These are phyloP conservation scores for Parotia lawesii DNA, from an alignment of 2,113 vertebrate species.

Conservation along the genomic window DNA sequence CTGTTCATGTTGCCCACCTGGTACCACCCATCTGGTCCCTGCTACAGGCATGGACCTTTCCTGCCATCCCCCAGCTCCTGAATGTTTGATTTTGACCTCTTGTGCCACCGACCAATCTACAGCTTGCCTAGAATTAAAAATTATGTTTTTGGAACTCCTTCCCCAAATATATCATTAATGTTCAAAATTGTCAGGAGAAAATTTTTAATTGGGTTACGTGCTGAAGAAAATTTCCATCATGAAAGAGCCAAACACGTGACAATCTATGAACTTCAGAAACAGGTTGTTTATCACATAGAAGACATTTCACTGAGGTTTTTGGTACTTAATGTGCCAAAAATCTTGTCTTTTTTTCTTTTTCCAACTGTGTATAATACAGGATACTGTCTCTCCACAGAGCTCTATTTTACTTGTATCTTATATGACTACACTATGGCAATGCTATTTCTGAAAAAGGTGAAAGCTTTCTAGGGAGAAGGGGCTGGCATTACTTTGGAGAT, in stretches of 20 bases:
- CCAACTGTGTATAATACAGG: background rate
- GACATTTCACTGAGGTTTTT: background rate
- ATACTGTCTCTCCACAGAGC: background rate
- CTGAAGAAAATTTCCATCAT: background rate
- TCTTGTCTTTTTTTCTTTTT: background rate
- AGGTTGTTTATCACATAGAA: background rate
- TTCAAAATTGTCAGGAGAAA: background rate
- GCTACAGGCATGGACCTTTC: background rate
- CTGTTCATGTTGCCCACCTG: too few relatives aligned
- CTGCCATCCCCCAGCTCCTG: background rate
- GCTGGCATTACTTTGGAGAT: background rate
- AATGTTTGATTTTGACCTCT: background rate
- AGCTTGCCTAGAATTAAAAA: background rate
- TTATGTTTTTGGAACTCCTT: background rate
- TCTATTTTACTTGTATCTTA: background rate
- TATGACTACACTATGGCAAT: background rate
- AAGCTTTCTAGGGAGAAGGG: background rate
- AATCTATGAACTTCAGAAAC: background rate
- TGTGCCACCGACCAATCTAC: background rate
- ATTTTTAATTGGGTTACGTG: background rate
- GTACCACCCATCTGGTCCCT: background rate
- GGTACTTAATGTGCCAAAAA: background rate
- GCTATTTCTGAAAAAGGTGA: background rate
- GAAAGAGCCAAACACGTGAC: background rate
- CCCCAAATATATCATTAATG: background rate